Base-by-base conservation (phyloP, 2,888 invertebrate species). In the Oxyscelio sp. region DNA sequence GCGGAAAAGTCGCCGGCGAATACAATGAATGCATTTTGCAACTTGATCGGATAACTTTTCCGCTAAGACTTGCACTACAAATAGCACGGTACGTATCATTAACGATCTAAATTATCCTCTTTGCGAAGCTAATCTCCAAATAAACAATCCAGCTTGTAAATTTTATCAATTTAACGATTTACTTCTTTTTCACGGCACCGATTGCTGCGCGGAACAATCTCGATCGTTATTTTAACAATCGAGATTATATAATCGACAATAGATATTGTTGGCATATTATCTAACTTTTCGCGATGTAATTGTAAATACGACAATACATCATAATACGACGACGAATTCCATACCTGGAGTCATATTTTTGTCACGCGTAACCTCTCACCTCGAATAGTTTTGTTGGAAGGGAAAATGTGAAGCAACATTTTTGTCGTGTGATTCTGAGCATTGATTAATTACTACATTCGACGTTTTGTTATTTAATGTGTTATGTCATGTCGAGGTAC, bases 21-120 rank as follows among this genome's bases (percentile, higher is more conserved):
- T 63, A 78, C 78, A 78, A 78, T 78, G 78, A 78, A 27, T 70
- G 78, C 61, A 54, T 78, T 78, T 78, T 78, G 78, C 68, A 78
- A 78, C 50, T 58, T 75, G 48, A 58, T 17, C 52, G 66, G 43
- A 43, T 34, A 54, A 68, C 54, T 78, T 78, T 78, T 78, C 78
- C 68, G 34, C 48, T 38, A 27, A 50, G 58, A 45, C 56, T 75
- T 75, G 48, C 70, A 54, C 70, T 70, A 70, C 78, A 79, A 79
- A 70, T 70, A 54, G 21, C 56, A 21, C 48, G 15, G 58, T 19
- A n/a, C 8, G 48, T 79, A 79, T 79, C 79, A 56, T 19, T 59
- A 63, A 2, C 48, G 58, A 79, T 79, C 71, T 79, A 79, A 79
- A 79, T 70, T 70, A 79, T 79, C 79, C 65, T 71, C 40, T 50